Conservation (phyloP, 1,140 invertebrate species). For the Trigoniulus corallinus region DNA sequence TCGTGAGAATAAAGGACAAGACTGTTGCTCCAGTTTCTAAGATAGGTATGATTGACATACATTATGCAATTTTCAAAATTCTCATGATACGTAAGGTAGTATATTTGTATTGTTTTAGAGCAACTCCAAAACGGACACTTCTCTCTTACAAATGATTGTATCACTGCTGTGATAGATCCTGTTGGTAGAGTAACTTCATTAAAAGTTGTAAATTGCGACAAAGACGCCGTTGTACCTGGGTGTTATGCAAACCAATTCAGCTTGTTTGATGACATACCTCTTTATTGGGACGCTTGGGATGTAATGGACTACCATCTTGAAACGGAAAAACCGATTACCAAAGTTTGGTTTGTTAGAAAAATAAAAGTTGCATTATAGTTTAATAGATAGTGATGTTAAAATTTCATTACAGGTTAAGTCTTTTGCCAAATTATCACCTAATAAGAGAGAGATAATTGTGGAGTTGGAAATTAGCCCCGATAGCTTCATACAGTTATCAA, state of each 20-base stretch:
- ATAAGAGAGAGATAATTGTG: background rate
- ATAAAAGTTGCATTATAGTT: background rate
- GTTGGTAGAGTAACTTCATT: slow-evolving; percentile 15
- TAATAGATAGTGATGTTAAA: background rate
- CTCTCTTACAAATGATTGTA: background rate
- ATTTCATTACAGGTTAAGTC: background rate
- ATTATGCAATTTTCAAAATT: too few relatives aligned
- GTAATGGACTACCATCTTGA: slow-evolving; percentile 38
- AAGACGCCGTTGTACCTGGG: slow-evolving; percentile 21
- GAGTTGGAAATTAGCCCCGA: slow-evolving; percentile 16
- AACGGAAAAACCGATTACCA: slow-evolving; percentile 21
- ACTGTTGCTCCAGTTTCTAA: too few relatives aligned
- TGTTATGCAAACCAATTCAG: slow-evolving; percentile 28
- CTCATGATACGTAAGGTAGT: too few relatives aligned
- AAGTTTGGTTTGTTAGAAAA: too few relatives aligned
- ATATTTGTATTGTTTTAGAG: background rate
- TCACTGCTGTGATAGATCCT: slow-evolving; percentile 13
- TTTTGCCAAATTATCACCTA: background rate
- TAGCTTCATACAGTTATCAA: slow-evolving; percentile 26
- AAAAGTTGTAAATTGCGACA: slow-evolving; percentile 12
- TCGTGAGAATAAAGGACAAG: too few relatives aligned
- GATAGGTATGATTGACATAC: too few relatives aligned
- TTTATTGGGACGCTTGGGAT: slow-evolving; percentile 43
- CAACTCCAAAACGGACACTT: too few relatives aligned
- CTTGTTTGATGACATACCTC: slow-evolving; percentile 35